Evolutionary conservation across 64 coral and sea anemone species (phyloP).

Genomic region (Cladopsammia gracilis): DNA sequence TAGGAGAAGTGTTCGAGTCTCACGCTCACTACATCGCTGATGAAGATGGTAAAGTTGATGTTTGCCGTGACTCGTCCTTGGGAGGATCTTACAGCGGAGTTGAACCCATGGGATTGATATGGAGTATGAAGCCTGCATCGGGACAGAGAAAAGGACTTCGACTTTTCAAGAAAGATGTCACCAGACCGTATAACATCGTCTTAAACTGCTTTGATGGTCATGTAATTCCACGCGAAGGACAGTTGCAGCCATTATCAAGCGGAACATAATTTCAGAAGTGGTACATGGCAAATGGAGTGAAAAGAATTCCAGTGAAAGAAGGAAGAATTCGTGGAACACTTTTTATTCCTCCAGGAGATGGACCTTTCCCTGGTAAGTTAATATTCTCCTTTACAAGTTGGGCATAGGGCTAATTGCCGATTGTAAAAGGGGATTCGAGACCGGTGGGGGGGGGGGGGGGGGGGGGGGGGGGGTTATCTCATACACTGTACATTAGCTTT

Average conservation of each 20-base stretch:
- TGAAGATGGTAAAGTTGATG: conserved; percentile 24
- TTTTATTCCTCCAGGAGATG: conserved; percentile 54
- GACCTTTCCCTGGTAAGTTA: conserved; percentile 49
- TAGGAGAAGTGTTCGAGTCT: conserved; percentile 37
- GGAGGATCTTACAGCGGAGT: conserved; percentile 72
- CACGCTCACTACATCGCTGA: conserved; percentile 65
- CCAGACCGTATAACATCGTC: conserved; percentile 50
- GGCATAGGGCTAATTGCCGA: too few relatives aligned
- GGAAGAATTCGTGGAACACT: conserved; percentile 69
- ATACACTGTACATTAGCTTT: too few relatives aligned
- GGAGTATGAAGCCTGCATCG: conserved; percentile 43
- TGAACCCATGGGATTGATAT: conserved; percentile 84
- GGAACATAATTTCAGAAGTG: conserved; percentile 60
- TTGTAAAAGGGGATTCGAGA: too few relatives aligned
- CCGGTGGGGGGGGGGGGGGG: too few relatives aligned
- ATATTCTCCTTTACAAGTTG: background rate
- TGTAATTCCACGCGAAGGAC: background rate
- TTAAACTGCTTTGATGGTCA: conserved; percentile 54
- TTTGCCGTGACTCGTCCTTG: conserved; percentile 42
- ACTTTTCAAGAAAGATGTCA: conserved; percentile 65
- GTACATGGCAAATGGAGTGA: conserved; percentile 68
- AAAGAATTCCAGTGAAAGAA: conserved; percentile 54
- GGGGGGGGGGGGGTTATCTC: too few relatives aligned
- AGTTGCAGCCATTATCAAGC: background rate
- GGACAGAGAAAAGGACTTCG: conserved; percentile 33